Evolutionary conservation across 2,113 vertebrate species (phyloP), one percentile per base, ranked within the genome.

Genomic region (Bolborhynchus lineola): DNA sequence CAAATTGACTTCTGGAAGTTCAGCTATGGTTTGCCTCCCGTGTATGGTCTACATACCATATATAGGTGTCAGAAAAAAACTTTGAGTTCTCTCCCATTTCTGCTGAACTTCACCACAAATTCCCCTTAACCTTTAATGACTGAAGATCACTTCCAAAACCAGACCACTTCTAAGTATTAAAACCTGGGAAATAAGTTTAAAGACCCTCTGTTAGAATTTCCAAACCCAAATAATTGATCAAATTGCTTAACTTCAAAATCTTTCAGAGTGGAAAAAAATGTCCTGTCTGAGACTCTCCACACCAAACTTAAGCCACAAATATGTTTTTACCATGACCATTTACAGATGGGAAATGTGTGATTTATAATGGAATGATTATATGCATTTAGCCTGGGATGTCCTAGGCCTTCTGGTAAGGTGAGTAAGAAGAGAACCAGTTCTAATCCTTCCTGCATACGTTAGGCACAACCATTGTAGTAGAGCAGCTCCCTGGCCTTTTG

Each of bases 221-320:
- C 49, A 84, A 87, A 85, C 20, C 31, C 46, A 49, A 69, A 84
- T 67, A 91, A 69, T 47, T 46, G 37, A 78, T 37, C 3, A 3
- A 92, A 79, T 77, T 85, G 53, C 59, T 86, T 92, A 28, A 93
- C 85, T 93, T 91, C 49, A 87, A 72, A 85, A 82, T 70, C 49
- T 85, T 85, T 71, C 65, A 7, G 62, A 71, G 37, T 21, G 23
- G 62, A 47, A 93, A 92, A 69, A 92, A 68, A 80, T 41, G 63
- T 76, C 49, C 70, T 74, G 39, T 29, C 62, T 88, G 46, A 92
- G 63, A 80, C 13, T 80, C 41, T 76, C 39, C 47, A 72, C 78
- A 86, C 83, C 44, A 72, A 94, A 88, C 9, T 86, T 72, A 62
- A 92, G 77, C 86, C 74, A 92, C 92, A 96, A 94, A 89, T 77